Evolutionary conservation across 2,888 invertebrate species (phyloP).

Genomic region (Torymus tubicola): DNA sequence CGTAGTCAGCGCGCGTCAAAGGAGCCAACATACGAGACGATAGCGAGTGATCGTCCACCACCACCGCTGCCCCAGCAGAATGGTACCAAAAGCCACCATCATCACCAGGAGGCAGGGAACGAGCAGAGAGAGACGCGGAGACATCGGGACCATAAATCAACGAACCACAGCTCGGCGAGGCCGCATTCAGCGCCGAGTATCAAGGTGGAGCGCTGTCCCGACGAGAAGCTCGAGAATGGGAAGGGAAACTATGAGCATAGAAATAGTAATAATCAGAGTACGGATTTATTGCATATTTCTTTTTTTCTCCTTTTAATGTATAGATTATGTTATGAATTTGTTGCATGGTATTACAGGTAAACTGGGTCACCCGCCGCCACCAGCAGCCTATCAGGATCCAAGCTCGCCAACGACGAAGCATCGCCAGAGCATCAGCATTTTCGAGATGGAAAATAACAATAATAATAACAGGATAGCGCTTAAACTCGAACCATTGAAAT

Average conservation of each 20-base stretch:
- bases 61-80: not conserved
- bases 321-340: not conserved
- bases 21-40: slow-evolving; percentile 47
- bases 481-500: slow-evolving; percentile 66
- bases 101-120: not conserved
- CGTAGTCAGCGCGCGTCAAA: not conserved
- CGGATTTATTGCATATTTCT: not conserved
- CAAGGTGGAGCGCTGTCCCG: slow-evolving; percentile 63
- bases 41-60: slow-evolving; percentile 1
- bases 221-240: slow-evolving; percentile 62
- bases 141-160: too few relatives aligned
- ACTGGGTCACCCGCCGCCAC: slow-evolving; percentile 61
- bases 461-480: slow-evolving; percentile 68
- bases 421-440: slow-evolving; percentile 60
- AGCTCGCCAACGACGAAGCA: slow-evolving; percentile 45
- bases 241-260: not conserved
- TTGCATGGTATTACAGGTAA: slow-evolving; percentile 20
- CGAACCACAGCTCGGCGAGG: slow-evolving; percentile 53
- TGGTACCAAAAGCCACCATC: not conserved
- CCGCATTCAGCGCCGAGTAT: slow-evolving; percentile 72
- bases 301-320: not conserved
- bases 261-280: slow-evolving; percentile 8
- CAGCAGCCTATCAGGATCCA: slow-evolving; percentile 66
- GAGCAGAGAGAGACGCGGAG: not conserved
- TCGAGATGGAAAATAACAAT: slow-evolving; percentile 69